These are phyloP conservation scores for Pristionchus japonicus DNA, from an alignment of 2,888 invertebrate species.

Conservation along the genomic window DNA sequence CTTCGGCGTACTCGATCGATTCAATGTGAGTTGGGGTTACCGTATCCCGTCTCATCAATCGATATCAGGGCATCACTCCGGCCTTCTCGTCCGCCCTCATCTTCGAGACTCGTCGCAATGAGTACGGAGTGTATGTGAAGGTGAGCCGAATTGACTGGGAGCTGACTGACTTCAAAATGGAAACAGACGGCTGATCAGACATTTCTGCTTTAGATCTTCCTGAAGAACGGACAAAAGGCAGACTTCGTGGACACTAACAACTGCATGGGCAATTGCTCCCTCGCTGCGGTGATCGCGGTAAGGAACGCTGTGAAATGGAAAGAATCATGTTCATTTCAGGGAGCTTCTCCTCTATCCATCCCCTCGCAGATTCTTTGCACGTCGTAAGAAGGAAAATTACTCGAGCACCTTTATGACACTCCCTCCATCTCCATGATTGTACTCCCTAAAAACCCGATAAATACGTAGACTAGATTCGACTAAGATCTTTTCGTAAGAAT, in stretches of 20 bases:
- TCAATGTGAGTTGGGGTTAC: not conserved
- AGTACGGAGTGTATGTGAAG: constrained; percentile 19
- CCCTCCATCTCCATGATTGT: not conserved
- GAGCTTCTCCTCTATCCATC: not conserved
- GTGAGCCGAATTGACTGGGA: not conserved
- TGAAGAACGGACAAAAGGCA: not conserved
- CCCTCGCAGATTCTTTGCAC: not conserved
- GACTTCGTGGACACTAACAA: constrained; percentile 4
- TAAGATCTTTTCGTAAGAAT: too few relatives aligned
- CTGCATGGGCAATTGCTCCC: not conserved
- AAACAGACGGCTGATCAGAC: too few relatives aligned
- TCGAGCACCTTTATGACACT: not conserved
- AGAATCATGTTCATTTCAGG: not conserved
- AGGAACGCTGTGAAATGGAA: not conserved
- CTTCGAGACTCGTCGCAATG: constrained; percentile 15
- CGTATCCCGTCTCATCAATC: not conserved
- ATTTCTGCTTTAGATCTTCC: not conserved
- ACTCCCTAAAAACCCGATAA: not conserved
- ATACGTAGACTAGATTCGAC: not conserved
- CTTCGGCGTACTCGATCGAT: constrained; percentile 27
- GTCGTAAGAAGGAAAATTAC: not conserved
- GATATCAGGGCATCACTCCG: constrained; percentile 23
- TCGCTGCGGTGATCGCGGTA: not conserved
- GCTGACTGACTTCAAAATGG: too few relatives aligned
- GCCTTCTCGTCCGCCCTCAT: constrained; percentile 27